Base-by-base conservation (phyloP, 2,113 vertebrate genomes). In the Colaptes auratus region DNA sequence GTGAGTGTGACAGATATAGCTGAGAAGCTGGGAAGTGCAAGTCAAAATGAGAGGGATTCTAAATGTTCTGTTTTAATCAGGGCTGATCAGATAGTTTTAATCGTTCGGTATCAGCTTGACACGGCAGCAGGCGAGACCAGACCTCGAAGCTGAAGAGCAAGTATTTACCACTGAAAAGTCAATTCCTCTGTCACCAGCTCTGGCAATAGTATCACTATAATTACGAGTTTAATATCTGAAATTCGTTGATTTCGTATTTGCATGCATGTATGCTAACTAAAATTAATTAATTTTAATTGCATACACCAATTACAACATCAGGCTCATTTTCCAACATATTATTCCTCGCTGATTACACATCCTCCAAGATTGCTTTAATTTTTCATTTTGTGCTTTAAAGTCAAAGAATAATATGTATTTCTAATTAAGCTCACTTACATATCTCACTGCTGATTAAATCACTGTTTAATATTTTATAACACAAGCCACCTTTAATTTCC, bases 221-320 rank as follows among this genome's bases (percentile, higher is more conserved):
- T 98, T 98, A 98, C 70, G 96, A 96, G 93, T 96, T 97, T 97
- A 98, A 97, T 98, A 97, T 93, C 97, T 96, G 92, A 97, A 97
- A 98, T 97, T 87, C 95, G 63, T 97, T 97, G 97, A 97, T 98
- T 98, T 97, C 89, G 82, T 97, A 98, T 98, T 97, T 97, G 97
- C 92, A 97, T 97, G 97, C 96, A 96, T 96, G 92, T 97, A 96
- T 97, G 95, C 96, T 97, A 97, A 98, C 94, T 97, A 96, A 98
- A 98, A 98, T 98, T 98, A 98, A 98, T 98, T 97, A 98, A 97
- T 97, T 98, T 97, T 98, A 98, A 98, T 98, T 98, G 93, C 93
- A 91, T 93, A 97, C 91, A 97, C 96, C 97, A 98, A 97, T 98
- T 98, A 98, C 95, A 97, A 97, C 96, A 97, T 97, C 97, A 97